Base-by-base conservation (phyloP, 2,888 invertebrate species). In the Hemicrepidius hirtus region DNA sequence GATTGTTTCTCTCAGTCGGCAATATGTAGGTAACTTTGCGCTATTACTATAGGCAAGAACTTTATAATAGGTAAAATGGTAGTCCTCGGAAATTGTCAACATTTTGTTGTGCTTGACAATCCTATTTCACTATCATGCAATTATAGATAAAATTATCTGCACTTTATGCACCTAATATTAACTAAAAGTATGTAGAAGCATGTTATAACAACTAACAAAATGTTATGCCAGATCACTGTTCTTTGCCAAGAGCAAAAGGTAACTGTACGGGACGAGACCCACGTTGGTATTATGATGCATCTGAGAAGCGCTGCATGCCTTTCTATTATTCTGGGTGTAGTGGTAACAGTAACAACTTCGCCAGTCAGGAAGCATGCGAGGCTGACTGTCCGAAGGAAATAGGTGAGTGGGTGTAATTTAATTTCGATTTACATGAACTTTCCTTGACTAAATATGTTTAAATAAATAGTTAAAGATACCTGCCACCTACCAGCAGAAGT, bases 261-360 rank as follows among this genome's bases (percentile, higher is more conserved):
- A 92, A 91, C 85, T 97, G 97, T 88, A 88, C 89, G 65, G 92
- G 92, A 82, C 92, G 91, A 81, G 88, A 91, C 75, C 91, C 96
- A 71, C 90, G 91, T 80, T 98, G 97, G 97, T 93, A 93, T 86
- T 97, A 94, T 89, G 95, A 95, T 85, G 90, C 90, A 76, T 88
- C 90, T 55, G 94, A 95, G 86, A 93, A 94, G 87, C 90, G 94
- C 78, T 98, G 98, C 89, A 90, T 95, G 88, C 96, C 96, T 63
- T 98, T 97, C 91, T 95, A 96, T 90, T 97, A 94, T 88, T 92
- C 93, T 78, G 97, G 97, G 78, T 98, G 97, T 87, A 93, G 92
- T 77, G 97, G 96, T 79, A 97, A 97, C 87, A 91, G 88, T 82
- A 98, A 98, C 88, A 93, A 92, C 86, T 98, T 95, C 89, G 88